These are phyloP conservation scores for Artibeus lituratus DNA, from an alignment of 2,797 vertebrate genomes.

Conservation along the genomic window DNA sequence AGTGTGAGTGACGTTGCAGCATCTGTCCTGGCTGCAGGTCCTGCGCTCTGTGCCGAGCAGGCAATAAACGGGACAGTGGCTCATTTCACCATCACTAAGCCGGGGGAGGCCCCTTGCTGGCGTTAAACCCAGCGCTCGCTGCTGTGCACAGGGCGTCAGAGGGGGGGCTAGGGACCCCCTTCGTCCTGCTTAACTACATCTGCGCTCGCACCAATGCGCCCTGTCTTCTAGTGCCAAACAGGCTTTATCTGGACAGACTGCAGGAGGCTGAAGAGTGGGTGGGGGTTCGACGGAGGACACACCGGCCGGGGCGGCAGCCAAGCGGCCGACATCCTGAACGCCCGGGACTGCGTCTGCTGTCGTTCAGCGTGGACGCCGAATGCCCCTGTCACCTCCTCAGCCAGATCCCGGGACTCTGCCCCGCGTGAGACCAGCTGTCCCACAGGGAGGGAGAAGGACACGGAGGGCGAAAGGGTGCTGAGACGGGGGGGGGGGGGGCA, in stretches of 20 bases:
- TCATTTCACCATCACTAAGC: neutral
- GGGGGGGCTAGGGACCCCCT: neutral
- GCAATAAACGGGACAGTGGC: slow-evolving; percentile 1
- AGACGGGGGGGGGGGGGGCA: neutral
- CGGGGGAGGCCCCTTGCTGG: neutral
- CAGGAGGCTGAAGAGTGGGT: neutral
- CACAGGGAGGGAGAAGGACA: neutral
- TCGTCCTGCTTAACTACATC: neutral
- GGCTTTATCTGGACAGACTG: neutral
- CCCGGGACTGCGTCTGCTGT: rapidly evolving
- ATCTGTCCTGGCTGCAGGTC: rapidly evolving
- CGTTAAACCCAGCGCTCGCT: neutral
- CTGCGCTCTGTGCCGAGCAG: slow-evolving; percentile 16
- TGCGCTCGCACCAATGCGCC: neutral
- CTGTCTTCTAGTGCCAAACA: neutral
- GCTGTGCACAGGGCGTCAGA: neutral
- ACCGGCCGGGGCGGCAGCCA: rapidly evolving
- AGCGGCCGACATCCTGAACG: neutral
- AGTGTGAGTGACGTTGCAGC: neutral
- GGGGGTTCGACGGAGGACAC: neutral
- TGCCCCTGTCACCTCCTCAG: no score
- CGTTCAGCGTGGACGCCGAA: rapidly evolving
- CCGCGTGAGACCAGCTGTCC: neutral
- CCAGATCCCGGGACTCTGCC: neutral
- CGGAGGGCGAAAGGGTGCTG: neutral